Conservation (phyloP, 1,140 invertebrate genomes). For the Hycleus phaleratus region DNA sequence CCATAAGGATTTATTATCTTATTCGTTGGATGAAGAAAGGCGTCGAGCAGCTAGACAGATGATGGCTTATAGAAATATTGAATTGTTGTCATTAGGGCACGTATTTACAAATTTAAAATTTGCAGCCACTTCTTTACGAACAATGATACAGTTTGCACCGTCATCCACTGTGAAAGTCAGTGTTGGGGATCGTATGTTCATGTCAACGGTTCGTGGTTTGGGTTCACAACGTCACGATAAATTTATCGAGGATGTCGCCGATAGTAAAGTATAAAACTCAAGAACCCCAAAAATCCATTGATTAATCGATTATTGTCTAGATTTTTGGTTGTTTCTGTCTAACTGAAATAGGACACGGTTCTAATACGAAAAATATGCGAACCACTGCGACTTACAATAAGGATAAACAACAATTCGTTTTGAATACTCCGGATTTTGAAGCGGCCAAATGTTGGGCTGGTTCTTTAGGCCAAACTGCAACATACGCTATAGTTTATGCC, state of each 20-base stretch:
- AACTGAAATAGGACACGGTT: conserved; percentile 91
- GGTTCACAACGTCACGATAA: conserved; percentile 65
- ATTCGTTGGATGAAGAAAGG: conserved; percentile 53
- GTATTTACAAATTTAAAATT: conserved; percentile 12
- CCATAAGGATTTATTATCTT: conserved; percentile 1
- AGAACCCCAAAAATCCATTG: no score
- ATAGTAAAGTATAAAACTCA: conserved; percentile 48
- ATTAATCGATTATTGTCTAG: conserved; percentile 31
- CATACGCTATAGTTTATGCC: conserved; percentile 82
- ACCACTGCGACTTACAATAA: conserved; percentile 86
- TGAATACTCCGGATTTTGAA: conserved; percentile 89
- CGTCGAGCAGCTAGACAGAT: conserved; percentile 54
- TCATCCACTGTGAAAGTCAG: conserved; percentile 20
- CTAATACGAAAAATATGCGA: conserved; percentile 83
- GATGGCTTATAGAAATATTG: conserved; percentile 48
- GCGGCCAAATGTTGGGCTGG: conserved; percentile 94
- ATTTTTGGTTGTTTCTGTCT: conserved; percentile 77
- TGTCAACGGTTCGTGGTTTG: conserved; percentile 56
- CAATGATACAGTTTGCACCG: conserved; percentile 17
- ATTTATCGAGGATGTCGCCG: conserved; percentile 57
- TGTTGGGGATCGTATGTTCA: conserved; percentile 45
- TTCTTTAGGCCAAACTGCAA: conserved; percentile 79
- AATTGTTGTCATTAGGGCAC: not conserved
- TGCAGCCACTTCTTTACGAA: conserved; percentile 40
- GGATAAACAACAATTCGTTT: conserved; percentile 68